Base-by-base conservation (phyloP, 2,113 vertebrate genomes). In the Chaetura pelagica region DNA sequence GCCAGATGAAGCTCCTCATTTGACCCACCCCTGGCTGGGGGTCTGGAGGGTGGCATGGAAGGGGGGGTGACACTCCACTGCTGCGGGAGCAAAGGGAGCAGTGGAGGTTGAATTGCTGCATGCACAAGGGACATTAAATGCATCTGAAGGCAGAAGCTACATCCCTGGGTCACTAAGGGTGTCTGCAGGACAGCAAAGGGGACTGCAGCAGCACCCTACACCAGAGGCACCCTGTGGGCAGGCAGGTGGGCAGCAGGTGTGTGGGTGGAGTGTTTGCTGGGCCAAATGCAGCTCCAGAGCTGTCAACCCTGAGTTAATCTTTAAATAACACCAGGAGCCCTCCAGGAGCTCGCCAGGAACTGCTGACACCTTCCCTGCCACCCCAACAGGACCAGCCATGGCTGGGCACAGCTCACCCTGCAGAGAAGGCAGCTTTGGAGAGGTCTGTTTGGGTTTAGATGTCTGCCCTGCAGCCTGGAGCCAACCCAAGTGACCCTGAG, bases 1-100 rank as follows among this genome's bases (percentile, higher is more conserved):
- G 32, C 15, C 61, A 74, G 42, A 55, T 4, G 10, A 64, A 82
- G 82, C 58, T 86, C 16, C 62, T 40, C 49, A 16, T 48, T 84
- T 73, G 83, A n/a, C 10, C 34, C 52, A 78, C 30, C 54, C 49
- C 55, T 84, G 0, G 0, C 66, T 34, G 32, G 17, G 40, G 30
- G 5, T 58, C 68, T 46, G 80, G 40, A 26, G 48, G 40, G 44
- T 11, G 14, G 17, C 38, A 38, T 6, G 34, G 81, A 67, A 78
- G 7, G 4, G 38, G 9, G 32, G 8, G 20, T 2, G 4, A 17
- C 55, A 40, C 84, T 71, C n/a, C 72, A 58, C 44, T 0, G 0
- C 62, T 82, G 74, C 4, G 27, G 87, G 38, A 38, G 38, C 38
- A 38, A 42, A 27, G 54, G 1, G 2, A 76, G 90, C 35, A 51